Base-by-base conservation (phyloP, 2,113 vertebrate genomes). In the Sylvilagus bachmani region DNA sequence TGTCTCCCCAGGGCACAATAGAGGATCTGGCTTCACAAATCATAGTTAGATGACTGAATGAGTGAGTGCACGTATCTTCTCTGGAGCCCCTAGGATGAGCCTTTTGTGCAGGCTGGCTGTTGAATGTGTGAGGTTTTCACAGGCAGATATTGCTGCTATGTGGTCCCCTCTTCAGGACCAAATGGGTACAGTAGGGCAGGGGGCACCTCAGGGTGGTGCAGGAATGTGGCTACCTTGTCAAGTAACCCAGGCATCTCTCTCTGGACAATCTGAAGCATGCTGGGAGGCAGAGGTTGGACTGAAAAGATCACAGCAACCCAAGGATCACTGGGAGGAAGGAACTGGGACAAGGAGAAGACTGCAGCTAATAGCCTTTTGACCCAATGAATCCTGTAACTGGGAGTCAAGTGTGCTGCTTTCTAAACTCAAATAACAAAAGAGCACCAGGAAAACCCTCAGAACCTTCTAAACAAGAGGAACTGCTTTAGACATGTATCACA, bases 21-120 rank as follows among this genome's bases (percentile, higher is more conserved):
- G 70, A 94, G 44, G 73, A 8, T 33, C 69, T 92, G 81, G 73
- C 36, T 66, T 70, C 61, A 24, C 91, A 83, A 71, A 78, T 75
- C 75, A 61, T 38, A 78, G 44, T 67, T 64, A 84, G 89, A 73
- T 51, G 78, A 36, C 36, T 81, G 36, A 71, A 87, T 85, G 67
- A 75, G 38, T 51, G 66, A 89, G 69, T 80, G 67, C 89, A 11
- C 25, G 6, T 29, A 38, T 94, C 90, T 96, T 31, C 77, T 91
- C 38, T 36, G 38, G 64, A 90, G 16, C 19, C 25, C 67, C 44
- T 75, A 36, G 66, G 88, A 73, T 44, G 62, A 55, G 16, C 55
- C 36, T 13, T 14, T 44, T 44, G 44, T 44, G 44, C 44, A 44
- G 77, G 33, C 62, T 73, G 62, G 69, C 55, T 24, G 61, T 19